phyloP scores from a whole-genome alignment of 2,797 vertebrate genomes.

The Rhadinocentrus ornatus region DNA sequence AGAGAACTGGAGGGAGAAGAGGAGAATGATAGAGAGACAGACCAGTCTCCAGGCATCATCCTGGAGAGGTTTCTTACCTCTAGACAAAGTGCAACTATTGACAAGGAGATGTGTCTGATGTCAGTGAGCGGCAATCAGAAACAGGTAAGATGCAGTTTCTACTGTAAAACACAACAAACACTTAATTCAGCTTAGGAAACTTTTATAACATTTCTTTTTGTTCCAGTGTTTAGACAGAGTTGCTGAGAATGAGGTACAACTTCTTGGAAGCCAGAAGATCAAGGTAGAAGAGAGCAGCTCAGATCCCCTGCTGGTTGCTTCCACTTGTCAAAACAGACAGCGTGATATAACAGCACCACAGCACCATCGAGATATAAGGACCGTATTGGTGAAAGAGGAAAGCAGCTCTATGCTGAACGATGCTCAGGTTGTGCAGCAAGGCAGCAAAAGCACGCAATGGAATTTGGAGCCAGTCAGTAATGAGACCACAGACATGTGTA shows the following conservation, averaged over 20 bases:
- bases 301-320: conserved; percentile 29
- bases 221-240: conserved; percentile 38
- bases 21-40: conserved; percentile 44
- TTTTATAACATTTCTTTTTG: conserved; percentile 2
- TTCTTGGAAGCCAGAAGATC: conserved; percentile 54
- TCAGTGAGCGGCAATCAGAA: conserved; percentile 21
- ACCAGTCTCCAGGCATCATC: conserved; percentile 74
- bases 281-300: conserved; percentile 72
- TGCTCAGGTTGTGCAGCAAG: conserved; percentile 37
- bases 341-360: conserved; percentile 40
- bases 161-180: not conserved
- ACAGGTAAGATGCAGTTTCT: conserved; percentile 55
- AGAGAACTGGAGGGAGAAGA: conserved; percentile 37
- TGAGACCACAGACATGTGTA: conserved; percentile 73
- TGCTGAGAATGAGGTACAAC: conserved; percentile 34
- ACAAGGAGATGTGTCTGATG: conserved; percentile 25
- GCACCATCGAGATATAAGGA: conserved; percentile 67
- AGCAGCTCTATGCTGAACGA: conserved; percentile 61
- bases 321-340: conserved; percentile 35
- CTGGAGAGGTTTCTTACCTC: conserved; percentile 75
- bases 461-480: conserved; percentile 59
- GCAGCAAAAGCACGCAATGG: conserved; percentile 61
- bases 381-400: conserved; percentile 83
- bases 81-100: conserved; percentile 42
- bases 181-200: not conserved